Evolutionary conservation across 1,140 invertebrate genomes (phyloP).

Genomic region (Idris sp.): DNA sequence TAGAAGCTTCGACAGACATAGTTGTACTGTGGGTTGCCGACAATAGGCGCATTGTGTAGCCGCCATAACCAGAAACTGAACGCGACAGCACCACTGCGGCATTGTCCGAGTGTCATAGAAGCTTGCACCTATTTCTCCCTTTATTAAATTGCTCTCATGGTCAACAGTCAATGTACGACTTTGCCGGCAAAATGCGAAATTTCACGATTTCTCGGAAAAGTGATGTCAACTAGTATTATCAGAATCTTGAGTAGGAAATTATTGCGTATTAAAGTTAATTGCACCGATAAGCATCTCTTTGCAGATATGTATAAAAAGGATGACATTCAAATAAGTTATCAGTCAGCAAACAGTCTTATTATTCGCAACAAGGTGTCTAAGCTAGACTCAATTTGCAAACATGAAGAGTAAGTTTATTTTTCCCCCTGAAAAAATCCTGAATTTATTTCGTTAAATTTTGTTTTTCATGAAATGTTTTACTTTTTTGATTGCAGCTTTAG

Average conservation of each 20-base stretch:
- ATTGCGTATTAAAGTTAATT: slow-evolving; percentile 23
- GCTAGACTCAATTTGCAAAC: background rate
- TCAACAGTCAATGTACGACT: slow-evolving; percentile 37
- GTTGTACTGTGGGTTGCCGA: slow-evolving; percentile 70
- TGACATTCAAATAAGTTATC: background rate
- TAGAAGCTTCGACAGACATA: slow-evolving; percentile 73
- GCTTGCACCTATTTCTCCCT: slow-evolving; percentile 57
- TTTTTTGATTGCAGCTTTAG: too few species aligned
- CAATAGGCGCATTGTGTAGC: slow-evolving; percentile 77
- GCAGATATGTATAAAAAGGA: slow-evolving; percentile 24
- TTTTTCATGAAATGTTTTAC: too few species aligned
- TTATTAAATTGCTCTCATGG: slow-evolving; percentile 57
- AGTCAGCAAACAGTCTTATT: slow-evolving; percentile 19
- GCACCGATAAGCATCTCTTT: slow-evolving; percentile 29
- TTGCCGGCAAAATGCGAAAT: slow-evolving; percentile 33
- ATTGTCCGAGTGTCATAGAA: slow-evolving; percentile 77
- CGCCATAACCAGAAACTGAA: slow-evolving; percentile 78
- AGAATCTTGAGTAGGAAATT: slow-evolving; percentile 23
- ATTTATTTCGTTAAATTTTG: too few species aligned
- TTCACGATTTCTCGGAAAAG: slow-evolving; percentile 37
- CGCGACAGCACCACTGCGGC: slow-evolving; percentile 71
- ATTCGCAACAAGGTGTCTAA: background rate
- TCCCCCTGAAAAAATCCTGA: too few species aligned
- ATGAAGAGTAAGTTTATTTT: slow-evolving; percentile 47
- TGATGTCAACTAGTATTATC: slow-evolving; percentile 30